Evolutionary conservation across 2,113 vertebrate species (phyloP).

Genomic region (Hemibagrus wyckioides): DNA sequence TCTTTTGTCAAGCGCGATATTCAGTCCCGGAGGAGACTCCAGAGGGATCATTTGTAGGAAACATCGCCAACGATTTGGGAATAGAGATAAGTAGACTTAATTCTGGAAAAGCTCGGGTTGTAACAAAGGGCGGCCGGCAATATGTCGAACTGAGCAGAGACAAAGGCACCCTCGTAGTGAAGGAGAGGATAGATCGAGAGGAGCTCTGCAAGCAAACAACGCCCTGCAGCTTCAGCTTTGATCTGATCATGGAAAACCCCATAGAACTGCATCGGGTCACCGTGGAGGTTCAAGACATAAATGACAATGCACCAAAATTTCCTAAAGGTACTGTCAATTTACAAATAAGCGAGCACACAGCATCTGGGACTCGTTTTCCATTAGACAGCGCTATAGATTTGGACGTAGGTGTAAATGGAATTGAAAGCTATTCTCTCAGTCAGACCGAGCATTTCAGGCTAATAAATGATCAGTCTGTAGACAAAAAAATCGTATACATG

Average conservation of each 20-base stretch:
- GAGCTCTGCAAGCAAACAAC: neutral
- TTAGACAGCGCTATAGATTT: no score
- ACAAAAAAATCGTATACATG: constrained; percentile 67
- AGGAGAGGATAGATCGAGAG: no score
- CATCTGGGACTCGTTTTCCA: no score
- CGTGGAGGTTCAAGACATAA: neutral
- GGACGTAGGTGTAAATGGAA: no score
- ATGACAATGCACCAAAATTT: neutral
- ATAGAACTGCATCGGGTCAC: neutral
- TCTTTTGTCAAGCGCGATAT: constrained; percentile 66
- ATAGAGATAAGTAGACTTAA: neutral
- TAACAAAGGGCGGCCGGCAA: neutral
- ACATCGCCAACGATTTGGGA: constrained; percentile 71
- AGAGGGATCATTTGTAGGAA: constrained; percentile 69
- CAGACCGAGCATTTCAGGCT: no score
- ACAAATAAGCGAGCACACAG: neutral
- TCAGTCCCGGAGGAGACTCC: constrained; percentile 71
- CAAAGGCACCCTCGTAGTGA: neutral
- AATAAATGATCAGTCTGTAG: constrained; percentile 53
- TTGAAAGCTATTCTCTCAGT: no score
- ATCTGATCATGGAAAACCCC: constrained; percentile 6
- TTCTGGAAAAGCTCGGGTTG: neutral
- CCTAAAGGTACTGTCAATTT: neutral
- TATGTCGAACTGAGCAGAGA: constrained; percentile 12
- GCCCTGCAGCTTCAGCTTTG: neutral